Base-by-base conservation (phyloP, 1,140 invertebrate species). In the Apis dorsata region DNA sequence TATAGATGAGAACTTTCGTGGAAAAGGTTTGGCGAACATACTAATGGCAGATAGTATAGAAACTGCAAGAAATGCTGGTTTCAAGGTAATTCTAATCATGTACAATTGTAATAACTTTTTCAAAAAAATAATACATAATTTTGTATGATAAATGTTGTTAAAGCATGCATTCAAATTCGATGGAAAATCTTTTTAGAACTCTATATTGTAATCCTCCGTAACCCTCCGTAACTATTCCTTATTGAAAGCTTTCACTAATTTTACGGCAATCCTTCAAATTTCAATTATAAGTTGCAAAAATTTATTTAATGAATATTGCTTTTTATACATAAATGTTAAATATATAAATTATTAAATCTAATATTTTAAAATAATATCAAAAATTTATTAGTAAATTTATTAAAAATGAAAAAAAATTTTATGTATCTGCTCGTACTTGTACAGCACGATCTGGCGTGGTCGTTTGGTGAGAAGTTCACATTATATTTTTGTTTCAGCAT, bases 1-100 rank as follows among this genome's bases (percentile, higher is more conserved):
- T 51, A 96, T 97, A 11, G 96, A 97, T 79, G 94, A 95, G 44
- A 91, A 94, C 66, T 97, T 95, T 82, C 94, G 97, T 13, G 97
- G 97, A 0, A 94, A 93, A 85, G 97, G 97, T 17, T 93, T 97
- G 65, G 97, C 96, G 3, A 96, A 96, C 83, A 94, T 96, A 85
- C 93, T 98, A 13, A 95, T 97, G 90, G 92, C 93, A 12, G 94
- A 95, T 28, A 96, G 96, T 88, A 94, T 96, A 78, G 93, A 95
- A 28, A 92, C 95, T n/a, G 97, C 96, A 0, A 95, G 92, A 86
- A 94, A 96, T 81, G 92, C 95, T 80, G 95, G 95, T 51, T 97
- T 96, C 88, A 96, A 96, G 94, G 97, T 97, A 92, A 72, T n/a
- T 1, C 9, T 13, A 28, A 19, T 34, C 10, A 34, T 24, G 4